Percentiles rank a stretch among this genome's conserved stretches.
Conservation (phyloP, 1,140 invertebrate species). For the Monomorium pharaonis region DNA sequence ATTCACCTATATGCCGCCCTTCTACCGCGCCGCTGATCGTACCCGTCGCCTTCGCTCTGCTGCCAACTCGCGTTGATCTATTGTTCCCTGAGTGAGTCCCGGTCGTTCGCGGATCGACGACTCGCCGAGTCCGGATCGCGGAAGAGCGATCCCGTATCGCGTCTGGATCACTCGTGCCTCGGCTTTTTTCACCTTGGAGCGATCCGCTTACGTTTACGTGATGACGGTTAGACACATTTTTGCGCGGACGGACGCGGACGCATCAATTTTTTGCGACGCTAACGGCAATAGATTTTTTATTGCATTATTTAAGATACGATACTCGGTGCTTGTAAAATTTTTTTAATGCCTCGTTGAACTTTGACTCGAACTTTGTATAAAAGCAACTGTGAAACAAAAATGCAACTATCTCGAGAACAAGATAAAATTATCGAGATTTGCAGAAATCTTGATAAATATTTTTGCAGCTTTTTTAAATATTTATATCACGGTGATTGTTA, state of each 20-base stretch:
- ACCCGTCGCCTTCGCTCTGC: neutral
- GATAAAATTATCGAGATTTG: neutral
- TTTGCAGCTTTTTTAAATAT: neutral
- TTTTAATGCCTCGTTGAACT: neutral
- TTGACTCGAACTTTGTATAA: neutral
- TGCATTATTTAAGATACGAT: neutral
- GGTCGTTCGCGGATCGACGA: constrained; percentile 35
- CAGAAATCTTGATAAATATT: neutral
- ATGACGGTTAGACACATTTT: neutral
- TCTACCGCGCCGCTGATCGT: constrained; percentile 38
- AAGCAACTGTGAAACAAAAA: neutral
- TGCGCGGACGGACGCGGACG: neutral
- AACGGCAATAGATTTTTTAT: constrained; percentile 11
- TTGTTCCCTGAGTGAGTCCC: constrained; percentile 71
- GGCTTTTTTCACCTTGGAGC: constrained; percentile 1
- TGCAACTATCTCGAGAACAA: neutral
- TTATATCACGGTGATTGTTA: neutral
- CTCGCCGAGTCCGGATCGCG: constrained; percentile 37
- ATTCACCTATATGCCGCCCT: constrained; percentile 73
- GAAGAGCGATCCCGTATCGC: neutral
- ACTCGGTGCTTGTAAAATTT: neutral
- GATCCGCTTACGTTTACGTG: neutral
- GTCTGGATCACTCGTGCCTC: neutral
- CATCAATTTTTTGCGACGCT: neutral
- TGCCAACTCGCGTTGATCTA: constrained; percentile 53